A percentile compares a stretch with the other conserved stretches of the same genome.
phyloP scores from a whole-genome alignment of 2,888 invertebrate genomes.

The Apeira syringaria region DNA sequence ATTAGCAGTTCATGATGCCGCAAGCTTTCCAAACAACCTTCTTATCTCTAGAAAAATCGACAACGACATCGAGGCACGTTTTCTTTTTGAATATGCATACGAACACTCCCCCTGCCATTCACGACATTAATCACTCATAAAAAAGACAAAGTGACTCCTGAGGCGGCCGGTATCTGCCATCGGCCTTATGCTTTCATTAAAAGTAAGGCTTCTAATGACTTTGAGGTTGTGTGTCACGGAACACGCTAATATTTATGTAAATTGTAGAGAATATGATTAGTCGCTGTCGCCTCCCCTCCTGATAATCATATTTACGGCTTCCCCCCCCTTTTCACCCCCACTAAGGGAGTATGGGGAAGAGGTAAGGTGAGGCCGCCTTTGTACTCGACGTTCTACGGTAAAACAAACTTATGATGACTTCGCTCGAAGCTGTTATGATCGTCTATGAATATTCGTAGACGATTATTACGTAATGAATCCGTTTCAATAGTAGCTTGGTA shows the following conservation, averaged over 20 bases:
- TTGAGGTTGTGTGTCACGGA: constrained; percentile 74
- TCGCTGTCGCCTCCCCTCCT: constrained; percentile 78
- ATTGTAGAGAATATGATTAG: constrained; percentile 83
- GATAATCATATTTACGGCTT: constrained; percentile 82
- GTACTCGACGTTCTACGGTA: constrained; percentile 44
- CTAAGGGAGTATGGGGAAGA: constrained; percentile 21
- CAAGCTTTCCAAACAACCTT: constrained; percentile 35
- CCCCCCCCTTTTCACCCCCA: constrained; percentile 34
- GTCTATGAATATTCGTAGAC: constrained; percentile 27
- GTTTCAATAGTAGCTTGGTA: constrained; percentile 2
- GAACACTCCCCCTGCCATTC: constrained; percentile 45
- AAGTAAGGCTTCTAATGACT: constrained; percentile 56
- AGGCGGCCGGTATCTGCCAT: constrained; percentile 66
- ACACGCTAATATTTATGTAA: constrained; percentile 83
- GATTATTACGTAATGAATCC: constrained; percentile 20
- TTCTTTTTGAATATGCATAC: constrained; percentile 65
- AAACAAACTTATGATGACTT: constrained; percentile 22
- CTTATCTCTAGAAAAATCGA: constrained; percentile 40
- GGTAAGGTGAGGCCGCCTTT: constrained; percentile 19
- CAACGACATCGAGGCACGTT: constrained; percentile 23
- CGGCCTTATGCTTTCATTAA: constrained; percentile 43
- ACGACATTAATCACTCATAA: constrained; percentile 79
- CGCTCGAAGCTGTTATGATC: constrained; percentile 20
- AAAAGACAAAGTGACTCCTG: constrained; percentile 77
- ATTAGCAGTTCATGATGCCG: too few species aligned